Evolutionary conservation across 2,888 invertebrate genomes (phyloP).

Genomic region (Agrochola lota): DNA sequence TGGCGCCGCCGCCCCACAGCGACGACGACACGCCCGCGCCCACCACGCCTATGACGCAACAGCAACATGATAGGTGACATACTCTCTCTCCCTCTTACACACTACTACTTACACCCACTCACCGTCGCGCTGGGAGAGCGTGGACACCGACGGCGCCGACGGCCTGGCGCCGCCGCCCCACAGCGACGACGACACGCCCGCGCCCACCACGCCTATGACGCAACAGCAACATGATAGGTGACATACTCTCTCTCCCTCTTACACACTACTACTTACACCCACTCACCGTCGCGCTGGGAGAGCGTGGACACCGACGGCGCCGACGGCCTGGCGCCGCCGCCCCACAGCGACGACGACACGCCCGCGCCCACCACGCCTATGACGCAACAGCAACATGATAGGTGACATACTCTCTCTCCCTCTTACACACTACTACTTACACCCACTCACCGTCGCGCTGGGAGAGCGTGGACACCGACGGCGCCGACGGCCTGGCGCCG

Average conservation of each 20-base stretch:
- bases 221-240: constrained; percentile 66
- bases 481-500: not conserved
- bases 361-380: constrained; percentile 66
- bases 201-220: constrained; percentile 64
- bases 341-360: constrained; percentile 55
- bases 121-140: constrained; percentile 99
- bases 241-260: not conserved
- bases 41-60: constrained; percentile 60
- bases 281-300: constrained; percentile 99
- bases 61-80: constrained; percentile 65
- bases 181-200: constrained; percentile 61
- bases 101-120: not conserved
- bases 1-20: constrained; percentile 13
- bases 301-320: constrained; percentile 94
- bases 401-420: constrained; percentile 45
- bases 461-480: constrained; percentile 97
- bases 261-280: not conserved
- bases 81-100: not conserved
- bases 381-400: constrained; percentile 61
- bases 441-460: constrained; percentile 97
- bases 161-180: not conserved
- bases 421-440: not conserved
- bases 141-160: constrained; percentile 92
- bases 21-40: constrained; percentile 64
- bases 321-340: not conserved